Evolutionary conservation across 1,140 invertebrate genomes (phyloP), one percentile per base, ranked within the genome.

Genomic region (Lanistes nyassanus): DNA sequence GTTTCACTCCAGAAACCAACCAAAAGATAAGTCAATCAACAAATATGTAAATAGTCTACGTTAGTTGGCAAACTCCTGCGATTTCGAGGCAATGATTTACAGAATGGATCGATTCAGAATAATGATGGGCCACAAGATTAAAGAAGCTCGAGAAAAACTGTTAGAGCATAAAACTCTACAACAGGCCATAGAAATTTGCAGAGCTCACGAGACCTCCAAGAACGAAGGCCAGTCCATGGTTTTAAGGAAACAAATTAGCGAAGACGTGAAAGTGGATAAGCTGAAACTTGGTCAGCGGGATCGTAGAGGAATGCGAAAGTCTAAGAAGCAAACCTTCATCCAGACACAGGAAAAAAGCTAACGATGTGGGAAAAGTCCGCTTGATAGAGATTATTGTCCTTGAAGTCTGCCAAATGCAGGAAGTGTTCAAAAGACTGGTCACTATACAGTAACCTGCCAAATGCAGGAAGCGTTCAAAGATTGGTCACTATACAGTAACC

Each of bases 1-100:
- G 26, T 75, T 75, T 66, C 74, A 75, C 39, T 26, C 26, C 26
- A 9, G 74, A 51, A 74, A 66, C 3, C 62, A 74, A 53, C 26
- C 66, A 68, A 23, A 53, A 7, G 31, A 36, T 53, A 65, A 75
- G 29, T 51, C n/a, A 3, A 47, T 75, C 29, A 53, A 75, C n/a
- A 21, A 39, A 21, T 67, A 53, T 39, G 21, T 65, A 19, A n/a
- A 47, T 11, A 26, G 19, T 58, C 53, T 68, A 31, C 37, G 36
- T 31, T 29, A 75, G 29, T 29, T 75, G 29, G 39, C 74, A 7
- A 56, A 75, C 21, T 36, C n/a, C 16, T 56, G 53, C 29, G 36
- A 73, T 26, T 74, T 65, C 34, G 2, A n/a, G n/a, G n/a, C 3
- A 13, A 62, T 42, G 16, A n/a, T 37, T 37, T 42, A 75, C n/a